A percentile compares a stretch with the other conserved stretches of the same genome.
Conservation (phyloP, 2,113 vertebrate species). For the Anoplopoma fimbria region DNA sequence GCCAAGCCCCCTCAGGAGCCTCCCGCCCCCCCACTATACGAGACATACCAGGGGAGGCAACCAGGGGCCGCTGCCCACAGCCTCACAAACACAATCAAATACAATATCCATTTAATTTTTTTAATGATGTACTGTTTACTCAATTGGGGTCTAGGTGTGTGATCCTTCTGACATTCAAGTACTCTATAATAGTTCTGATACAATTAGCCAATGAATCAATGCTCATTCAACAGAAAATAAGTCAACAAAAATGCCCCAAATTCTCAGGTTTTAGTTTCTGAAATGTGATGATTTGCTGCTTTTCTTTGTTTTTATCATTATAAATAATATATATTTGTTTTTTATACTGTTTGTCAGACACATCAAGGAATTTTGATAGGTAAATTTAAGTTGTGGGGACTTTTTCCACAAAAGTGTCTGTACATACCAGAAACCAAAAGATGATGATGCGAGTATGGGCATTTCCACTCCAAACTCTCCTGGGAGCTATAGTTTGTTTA, state of each 20-base stretch:
- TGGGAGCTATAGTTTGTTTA: background rate
- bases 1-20: slow-evolving; percentile 71
- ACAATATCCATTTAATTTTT: background rate
- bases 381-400: background rate
- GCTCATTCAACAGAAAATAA: background rate
- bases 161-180: background rate
- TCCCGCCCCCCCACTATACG: slow-evolving; percentile 70
- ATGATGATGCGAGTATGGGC: background rate
- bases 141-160: background rate
- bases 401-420: background rate
- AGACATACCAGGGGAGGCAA: slow-evolving; percentile 24
- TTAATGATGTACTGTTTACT: background rate
- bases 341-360: background rate
- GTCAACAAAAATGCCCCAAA: background rate
- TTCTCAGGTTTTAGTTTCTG: background rate
- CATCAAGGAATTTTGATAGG: background rate
- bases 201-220: background rate
- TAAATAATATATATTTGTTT: background rate
- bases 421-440: background rate
- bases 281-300: background rate
- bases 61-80: slow-evolving; percentile 62
- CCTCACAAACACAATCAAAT: slow-evolving; percentile 16
- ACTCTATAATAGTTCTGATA: background rate
- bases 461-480: background rate
- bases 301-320: background rate